phyloP scores from a whole-genome alignment of 2,888 invertebrate genomes.

The Diarsia brunnea region DNA sequence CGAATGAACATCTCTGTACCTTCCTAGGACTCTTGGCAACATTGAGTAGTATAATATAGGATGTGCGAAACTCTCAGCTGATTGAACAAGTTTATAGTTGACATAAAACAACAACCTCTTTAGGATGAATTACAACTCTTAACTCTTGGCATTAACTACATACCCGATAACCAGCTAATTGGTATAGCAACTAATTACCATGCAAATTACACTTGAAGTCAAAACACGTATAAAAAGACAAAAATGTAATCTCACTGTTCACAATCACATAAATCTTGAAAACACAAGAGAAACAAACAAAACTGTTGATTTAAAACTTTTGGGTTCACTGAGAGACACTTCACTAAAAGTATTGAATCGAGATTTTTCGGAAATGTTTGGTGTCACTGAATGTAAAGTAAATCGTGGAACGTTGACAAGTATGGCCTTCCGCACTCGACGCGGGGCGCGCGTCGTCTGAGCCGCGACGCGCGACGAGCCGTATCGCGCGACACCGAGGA shows the following conservation, averaged over 20 bases:
- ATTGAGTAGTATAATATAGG: constrained; percentile 19
- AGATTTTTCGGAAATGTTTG: constrained; percentile 49
- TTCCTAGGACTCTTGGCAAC: constrained; percentile 8
- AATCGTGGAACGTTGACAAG: constrained; percentile 58
- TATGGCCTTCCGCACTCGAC: constrained; percentile 81
- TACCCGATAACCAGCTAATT: constrained; percentile 74
- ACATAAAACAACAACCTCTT: constrained; percentile 8
- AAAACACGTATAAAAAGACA: constrained; percentile 68
- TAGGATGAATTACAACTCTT: constrained; percentile 16
- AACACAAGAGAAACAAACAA: constrained; percentile 19
- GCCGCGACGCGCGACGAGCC: constrained; percentile 66
- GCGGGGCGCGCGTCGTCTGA: constrained; percentile 83
- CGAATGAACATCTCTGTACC: constrained; percentile 27
- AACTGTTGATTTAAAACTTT: constrained; percentile 17
- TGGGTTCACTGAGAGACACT: constrained; percentile 23
- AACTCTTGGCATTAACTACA: constrained; percentile 83
- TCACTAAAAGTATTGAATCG: constrained; percentile 43
- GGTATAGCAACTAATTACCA: constrained; percentile 78
- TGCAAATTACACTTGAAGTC: constrained; percentile 75
- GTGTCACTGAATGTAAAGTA: constrained; percentile 60
- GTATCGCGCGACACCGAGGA: constrained; percentile 72
- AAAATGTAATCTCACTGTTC: constrained; percentile 55
- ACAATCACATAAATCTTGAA: constrained; percentile 43
- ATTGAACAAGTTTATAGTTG: constrained; percentile 21
- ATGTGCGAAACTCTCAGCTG: constrained; percentile 34